Evolutionary conservation across 2,113 vertebrate species (phyloP).

Genomic region (Microtus richardsoni): DNA sequence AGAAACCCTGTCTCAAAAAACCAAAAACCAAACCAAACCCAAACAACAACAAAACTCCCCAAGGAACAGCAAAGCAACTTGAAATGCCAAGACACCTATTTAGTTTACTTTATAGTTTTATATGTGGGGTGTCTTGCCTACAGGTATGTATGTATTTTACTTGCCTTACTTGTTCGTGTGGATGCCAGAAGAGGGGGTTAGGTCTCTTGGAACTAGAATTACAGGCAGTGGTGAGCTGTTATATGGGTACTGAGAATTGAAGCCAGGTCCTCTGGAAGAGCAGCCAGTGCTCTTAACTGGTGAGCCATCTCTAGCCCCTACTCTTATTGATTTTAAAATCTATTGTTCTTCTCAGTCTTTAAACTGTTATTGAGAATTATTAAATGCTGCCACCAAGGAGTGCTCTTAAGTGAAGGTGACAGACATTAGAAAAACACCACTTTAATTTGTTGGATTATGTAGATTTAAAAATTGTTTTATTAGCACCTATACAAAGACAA

Average conservation of each 20-base stretch:
- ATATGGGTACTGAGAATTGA: neutral
- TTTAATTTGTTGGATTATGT: neutral
- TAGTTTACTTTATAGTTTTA: neutral
- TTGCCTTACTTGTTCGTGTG: neutral
- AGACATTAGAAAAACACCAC: neutral
- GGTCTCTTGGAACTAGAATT: neutral
- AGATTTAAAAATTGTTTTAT: neutral
- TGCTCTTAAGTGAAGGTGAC: neutral
- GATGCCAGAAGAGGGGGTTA: neutral
- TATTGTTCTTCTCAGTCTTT: neutral
- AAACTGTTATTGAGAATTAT: neutral
- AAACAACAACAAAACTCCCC: neutral
- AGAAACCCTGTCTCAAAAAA: neutral
- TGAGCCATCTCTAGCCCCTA: neutral
- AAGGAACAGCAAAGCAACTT: neutral
- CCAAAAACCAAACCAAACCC: neutral
- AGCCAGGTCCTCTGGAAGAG: neutral
- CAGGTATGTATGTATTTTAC: no score
- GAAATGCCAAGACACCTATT: conserved; percentile 20
- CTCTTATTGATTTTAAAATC: neutral
- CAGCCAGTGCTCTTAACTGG: neutral
- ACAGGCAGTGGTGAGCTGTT: neutral
- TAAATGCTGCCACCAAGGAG: neutral
- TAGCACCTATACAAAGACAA: neutral
- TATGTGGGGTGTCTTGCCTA: neutral